Evolutionary conservation across 2,888 invertebrate species (phyloP), one percentile per base, ranked within the genome.

Genomic region (Exephanes ischioxanthus): DNA sequence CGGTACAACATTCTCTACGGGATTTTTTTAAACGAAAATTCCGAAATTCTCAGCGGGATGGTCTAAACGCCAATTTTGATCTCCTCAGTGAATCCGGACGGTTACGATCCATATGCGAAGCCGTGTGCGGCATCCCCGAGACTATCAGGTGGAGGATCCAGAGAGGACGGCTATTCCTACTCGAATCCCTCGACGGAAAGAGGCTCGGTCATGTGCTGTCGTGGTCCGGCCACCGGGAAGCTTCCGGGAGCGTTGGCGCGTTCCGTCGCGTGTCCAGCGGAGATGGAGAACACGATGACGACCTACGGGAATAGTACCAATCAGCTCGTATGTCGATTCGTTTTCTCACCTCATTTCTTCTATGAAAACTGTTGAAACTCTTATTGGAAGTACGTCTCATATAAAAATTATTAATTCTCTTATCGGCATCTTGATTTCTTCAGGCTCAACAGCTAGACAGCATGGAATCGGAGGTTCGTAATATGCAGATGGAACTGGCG

Each of bases 391-490:
- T 48, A 16, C 45, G 4, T 48, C 45, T 48, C 45, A 16, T 14
- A 48, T 48, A 48, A 48, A 16, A 48, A 48, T 58, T 3, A 22
- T 9, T 1, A 58, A 14, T 16, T 63, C 3, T 30, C 63, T 6
- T 4, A 33, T 16, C 33, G 33, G 16, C 63, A 16, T 33, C 45
- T 48, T 66, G 22, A n/a, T 37, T 2, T 33, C 26, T 87, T 11
- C 88, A 96, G 96, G 96, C 96, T 89, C 95, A 95, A 80, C 96
- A 96, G 90, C 90, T 97, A 11, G 94, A 94, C 16, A 95, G 94
- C 4, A 95, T 97, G 92, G 96, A 96, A 90, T 90, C 93, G 3
- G 96, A 96, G 90, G 95, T 96, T 0, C 94, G 94, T 9, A 94
- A 94, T 45, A 95, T 96, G 92, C 95, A 95, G 86, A 92, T 93